Conservation (phyloP, 1,140 invertebrate species). For the Papilio polytes region DNA sequence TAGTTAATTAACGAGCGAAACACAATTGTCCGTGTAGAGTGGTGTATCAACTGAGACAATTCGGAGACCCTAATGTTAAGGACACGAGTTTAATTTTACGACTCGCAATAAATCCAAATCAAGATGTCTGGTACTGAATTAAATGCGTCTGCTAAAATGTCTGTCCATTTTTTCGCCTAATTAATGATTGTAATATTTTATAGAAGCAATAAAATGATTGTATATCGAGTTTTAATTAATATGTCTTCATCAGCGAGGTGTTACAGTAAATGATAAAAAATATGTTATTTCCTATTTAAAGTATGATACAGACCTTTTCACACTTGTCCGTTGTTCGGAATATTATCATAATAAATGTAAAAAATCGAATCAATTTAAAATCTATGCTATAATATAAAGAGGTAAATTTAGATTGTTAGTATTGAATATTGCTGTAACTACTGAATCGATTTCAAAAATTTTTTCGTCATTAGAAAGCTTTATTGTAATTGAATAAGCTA, state of each 20-base stretch:
- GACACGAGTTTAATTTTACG: conserved; percentile 53
- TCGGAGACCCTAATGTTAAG: conserved; percentile 44
- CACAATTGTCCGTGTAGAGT: conserved; percentile 10
- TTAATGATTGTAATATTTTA: neutral
- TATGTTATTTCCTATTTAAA: neutral
- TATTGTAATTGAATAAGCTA: too few species aligned
- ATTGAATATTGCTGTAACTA: too few species aligned
- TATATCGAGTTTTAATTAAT: neutral
- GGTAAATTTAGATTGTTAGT: too few species aligned
- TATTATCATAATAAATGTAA: neutral
- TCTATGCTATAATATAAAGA: too few species aligned
- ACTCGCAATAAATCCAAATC: conserved; percentile 63
- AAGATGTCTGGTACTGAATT: conserved; percentile 50
- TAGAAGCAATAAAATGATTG: neutral
- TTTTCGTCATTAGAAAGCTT: too few species aligned
- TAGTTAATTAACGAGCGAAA: conserved; percentile 17
- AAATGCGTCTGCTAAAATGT: conserved; percentile 28
- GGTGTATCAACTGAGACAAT: conserved; percentile 35
- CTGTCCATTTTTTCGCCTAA: neutral
- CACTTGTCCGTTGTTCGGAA: neutral
- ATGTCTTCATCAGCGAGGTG: neutral
- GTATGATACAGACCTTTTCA: neutral
- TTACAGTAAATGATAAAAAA: neutral
- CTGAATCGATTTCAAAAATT: too few species aligned
- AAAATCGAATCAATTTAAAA: neutral